Base-by-base conservation (phyloP, 2,797 vertebrate species). In the Sebastiscus tertius region DNA sequence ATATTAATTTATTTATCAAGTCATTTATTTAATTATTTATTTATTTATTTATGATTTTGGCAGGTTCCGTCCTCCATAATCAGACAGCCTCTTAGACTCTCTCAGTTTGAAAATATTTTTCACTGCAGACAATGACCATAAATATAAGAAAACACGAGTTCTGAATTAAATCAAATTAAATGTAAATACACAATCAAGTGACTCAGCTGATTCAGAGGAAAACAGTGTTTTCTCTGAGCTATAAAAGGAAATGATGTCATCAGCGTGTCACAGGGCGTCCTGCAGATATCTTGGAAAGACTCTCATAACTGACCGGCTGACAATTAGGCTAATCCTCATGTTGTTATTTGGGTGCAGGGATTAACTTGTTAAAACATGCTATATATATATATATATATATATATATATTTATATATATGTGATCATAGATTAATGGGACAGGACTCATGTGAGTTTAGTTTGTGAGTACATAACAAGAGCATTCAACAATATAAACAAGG, bases 251-350 rank as follows among this genome's bases (percentile, higher is more conserved):
- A 74, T 74, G 1, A 86, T 81, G 74, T 83, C 84, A 82, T 4
- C 0, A 18, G n/a, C 34, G 63, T 11, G 18, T 72, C 54, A 63
- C 68, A 22, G 26, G n/a, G 60, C 14, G 14, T 1, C n/a, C 64
- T 63, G 59, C 20, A 24, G 9, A 63, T 34, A 64, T 39, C 42
- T 27, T 42, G n/a, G 8, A 39, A 77, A 63, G 59, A 76, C 54
- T 81, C 69, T 76, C 81, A 81, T 78, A 60, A 81, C 55, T 75
- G 80, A 87, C 84, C 82, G 10, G 67, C 3, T 29, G 64, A 66
- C 69, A 77, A 61, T 74, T 22, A 72, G 70, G 59, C 31, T 92
- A 92, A 92, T 92, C 92, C 87, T 70, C 55, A 8, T 29, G 74
- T 27, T 76, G 86, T 84, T 85, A 68, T 66, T 56, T 76, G 66